Conservation (phyloP, 2,888 invertebrate species). For the Strigamia maritima region DNA sequence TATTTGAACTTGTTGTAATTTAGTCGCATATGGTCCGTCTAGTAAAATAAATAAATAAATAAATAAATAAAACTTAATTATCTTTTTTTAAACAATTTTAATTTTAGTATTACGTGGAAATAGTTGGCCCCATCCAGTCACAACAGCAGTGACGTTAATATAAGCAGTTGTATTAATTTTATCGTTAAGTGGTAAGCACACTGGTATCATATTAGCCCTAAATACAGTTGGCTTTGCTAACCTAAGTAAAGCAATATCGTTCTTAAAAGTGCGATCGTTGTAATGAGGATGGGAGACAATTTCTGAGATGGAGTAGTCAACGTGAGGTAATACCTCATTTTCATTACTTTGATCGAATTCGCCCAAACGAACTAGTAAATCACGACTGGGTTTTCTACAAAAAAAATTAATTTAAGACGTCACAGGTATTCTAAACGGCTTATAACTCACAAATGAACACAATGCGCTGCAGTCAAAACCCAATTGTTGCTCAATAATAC, state of each 20-base stretch:
- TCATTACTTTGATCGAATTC: slow-evolving; percentile 33
- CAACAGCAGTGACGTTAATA: slow-evolving; percentile 36
- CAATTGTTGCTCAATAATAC: slow-evolving; percentile 39
- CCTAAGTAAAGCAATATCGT: slow-evolving; percentile 42
- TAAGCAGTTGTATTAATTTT: slow-evolving; percentile 12
- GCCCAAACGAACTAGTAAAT: slow-evolving; percentile 39
- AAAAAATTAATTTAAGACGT: neutral
- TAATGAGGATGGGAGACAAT: slow-evolving; percentile 40
- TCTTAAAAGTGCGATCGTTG: slow-evolving; percentile 40
- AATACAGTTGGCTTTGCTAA: slow-evolving; percentile 36
- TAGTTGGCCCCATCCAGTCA: slow-evolving; percentile 42
- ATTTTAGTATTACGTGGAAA: slow-evolving; percentile 30
- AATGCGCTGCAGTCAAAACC: slow-evolving; percentile 44
- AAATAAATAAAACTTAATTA: too few relatives aligned
- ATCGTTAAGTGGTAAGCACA: slow-evolving; percentile 37
- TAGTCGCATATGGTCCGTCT: slow-evolving; percentile 30
- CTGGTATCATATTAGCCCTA: slow-evolving; percentile 40
- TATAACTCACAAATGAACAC: slow-evolving; percentile 42
- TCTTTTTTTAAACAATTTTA: neutral
- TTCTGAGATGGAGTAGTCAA: slow-evolving; percentile 34
- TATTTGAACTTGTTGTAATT: slow-evolving; percentile 39
- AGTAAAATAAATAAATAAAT: slow-evolving; percentile 12
- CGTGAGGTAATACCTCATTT: slow-evolving; percentile 34
- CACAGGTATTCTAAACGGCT: neutral
- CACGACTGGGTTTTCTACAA: slow-evolving; percentile 4